Evolutionary conservation across 2,888 invertebrate species (phyloP), one percentile per base, ranked within the genome.

Genomic region (Orthosia cruda): DNA sequence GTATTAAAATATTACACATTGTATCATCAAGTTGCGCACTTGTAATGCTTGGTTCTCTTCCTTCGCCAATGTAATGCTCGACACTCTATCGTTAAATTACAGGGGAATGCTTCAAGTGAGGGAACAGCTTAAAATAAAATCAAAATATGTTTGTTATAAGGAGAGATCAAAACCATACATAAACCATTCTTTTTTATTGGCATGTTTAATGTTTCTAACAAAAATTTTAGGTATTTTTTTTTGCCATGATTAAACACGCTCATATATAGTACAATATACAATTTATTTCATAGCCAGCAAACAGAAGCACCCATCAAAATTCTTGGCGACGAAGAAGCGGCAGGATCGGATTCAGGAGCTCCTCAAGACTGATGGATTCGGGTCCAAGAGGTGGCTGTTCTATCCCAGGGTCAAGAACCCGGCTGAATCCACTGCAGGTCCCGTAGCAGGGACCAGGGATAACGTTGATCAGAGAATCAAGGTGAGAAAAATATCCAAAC

Each of bases 301-400:
- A 80, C 92, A 91, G 86, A 95, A 93, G 85, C 94, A 89, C 74
- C 89, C 95, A 3, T 87, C 93, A 2, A 96, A 95, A 82, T 96
- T 93, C 78, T 86, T 96, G 54, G 93, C 92, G 5, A 96, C 96
- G 2, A 94, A 94, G 83, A 96, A 96, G 71, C 93, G 92, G 0
- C 95, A 95, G 81, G 95, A 96, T 55, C 93, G 92, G 0, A 88
- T 96, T 16, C 93, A 96, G 58, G 95, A 96, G 88, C 79, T 94
- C 0, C 86, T 96, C n/a, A 96, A 96, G 81, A 92, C 91, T 15
- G 96, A 96, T 72, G 94, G 96, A 0, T 90, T 96, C 0, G 96
- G 96, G 0, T 96, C 96, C 3, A 96, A 96, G 71, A 88, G 91
- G 5, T 96, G 96, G 96, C 76, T 94, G 55, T 95, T 96, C 83